phyloP scores from a whole-genome alignment of 2,888 invertebrate species.

The Opisthograptis luteolata region DNA sequence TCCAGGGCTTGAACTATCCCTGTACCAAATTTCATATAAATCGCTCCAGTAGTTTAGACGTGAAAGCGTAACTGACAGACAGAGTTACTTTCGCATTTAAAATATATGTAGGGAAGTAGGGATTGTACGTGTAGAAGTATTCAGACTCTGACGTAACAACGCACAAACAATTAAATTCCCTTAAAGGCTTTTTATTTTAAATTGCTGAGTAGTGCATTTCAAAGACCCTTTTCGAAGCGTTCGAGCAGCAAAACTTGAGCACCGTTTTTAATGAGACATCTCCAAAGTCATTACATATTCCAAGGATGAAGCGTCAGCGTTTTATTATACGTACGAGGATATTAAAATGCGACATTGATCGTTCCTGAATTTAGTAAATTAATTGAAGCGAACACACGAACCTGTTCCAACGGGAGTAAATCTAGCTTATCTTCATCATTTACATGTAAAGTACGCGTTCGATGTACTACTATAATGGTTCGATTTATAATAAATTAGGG shows the following conservation, averaged over 20 bases:
- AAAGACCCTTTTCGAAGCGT: background rate
- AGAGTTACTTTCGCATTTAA: too few species aligned
- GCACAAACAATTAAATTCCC: too few species aligned
- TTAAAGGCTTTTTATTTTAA: too few species aligned
- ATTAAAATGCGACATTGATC: constrained; percentile 16
- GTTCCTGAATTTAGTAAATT: constrained; percentile 17
- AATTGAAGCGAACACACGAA: constrained; percentile 25
- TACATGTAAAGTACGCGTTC: constrained; percentile 1
- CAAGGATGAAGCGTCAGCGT: constrained; percentile 3
- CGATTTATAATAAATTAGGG: constrained; percentile 24
- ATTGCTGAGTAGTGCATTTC: background rate
- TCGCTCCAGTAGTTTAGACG: too few species aligned
- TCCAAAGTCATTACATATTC: constrained; percentile 15
- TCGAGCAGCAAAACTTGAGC: constrained; percentile 8
- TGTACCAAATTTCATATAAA: too few species aligned
- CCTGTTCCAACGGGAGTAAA: constrained; percentile 18
- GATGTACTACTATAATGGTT: constrained; percentile 9
- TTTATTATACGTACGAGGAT: constrained; percentile 1
- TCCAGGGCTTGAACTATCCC: too few species aligned
- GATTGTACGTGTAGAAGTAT: too few species aligned
- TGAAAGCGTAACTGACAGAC: too few species aligned
- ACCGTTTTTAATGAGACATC: constrained; percentile 13
- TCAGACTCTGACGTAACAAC: too few species aligned
- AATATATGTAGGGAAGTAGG: too few species aligned
- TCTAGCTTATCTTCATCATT: constrained; percentile 5